Conservation (phyloP, 37 sponge, comb jelly and placozoan species). For the Geodia barretti region DNA sequence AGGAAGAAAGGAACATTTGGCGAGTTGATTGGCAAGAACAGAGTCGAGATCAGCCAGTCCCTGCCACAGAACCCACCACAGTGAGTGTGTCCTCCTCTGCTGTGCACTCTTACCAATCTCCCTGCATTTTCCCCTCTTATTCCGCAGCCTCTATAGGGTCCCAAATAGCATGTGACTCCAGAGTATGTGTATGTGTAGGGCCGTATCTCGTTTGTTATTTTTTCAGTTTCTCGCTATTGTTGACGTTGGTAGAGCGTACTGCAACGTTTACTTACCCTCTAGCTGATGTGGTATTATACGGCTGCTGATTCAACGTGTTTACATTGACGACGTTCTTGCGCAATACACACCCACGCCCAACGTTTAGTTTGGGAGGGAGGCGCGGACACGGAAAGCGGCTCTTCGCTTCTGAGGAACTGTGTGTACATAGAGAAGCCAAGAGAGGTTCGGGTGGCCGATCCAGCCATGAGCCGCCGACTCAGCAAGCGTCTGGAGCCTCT, state of each 20-base stretch:
- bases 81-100: slow-evolving; percentile 33
- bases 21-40: slow-evolving; percentile 54
- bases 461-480: not conserved
- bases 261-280: too few relatives aligned
- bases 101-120: not conserved
- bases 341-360: not conserved
- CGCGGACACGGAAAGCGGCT: not conserved
- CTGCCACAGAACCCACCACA: slow-evolving; percentile 46
- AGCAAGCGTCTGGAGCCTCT: not conserved
- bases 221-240: too few relatives aligned
- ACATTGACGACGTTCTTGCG: not conserved
- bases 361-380: too few relatives aligned
- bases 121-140: not conserved
- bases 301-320: not conserved
- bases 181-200: not conserved
- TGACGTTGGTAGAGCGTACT: too few relatives aligned
- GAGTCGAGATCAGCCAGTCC: slow-evolving; percentile 4
- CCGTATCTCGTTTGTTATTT: too few relatives aligned
- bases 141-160: not conserved
- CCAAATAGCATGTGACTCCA: not conserved
- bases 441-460: too few relatives aligned
- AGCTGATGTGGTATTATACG: too few relatives aligned
- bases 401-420: not conserved
- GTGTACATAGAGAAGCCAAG: not conserved
- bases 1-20: slow-evolving; percentile 22